Evolutionary conservation across 2,113 vertebrate genomes (phyloP).

Genomic region (Diadophis punctatus): DNA sequence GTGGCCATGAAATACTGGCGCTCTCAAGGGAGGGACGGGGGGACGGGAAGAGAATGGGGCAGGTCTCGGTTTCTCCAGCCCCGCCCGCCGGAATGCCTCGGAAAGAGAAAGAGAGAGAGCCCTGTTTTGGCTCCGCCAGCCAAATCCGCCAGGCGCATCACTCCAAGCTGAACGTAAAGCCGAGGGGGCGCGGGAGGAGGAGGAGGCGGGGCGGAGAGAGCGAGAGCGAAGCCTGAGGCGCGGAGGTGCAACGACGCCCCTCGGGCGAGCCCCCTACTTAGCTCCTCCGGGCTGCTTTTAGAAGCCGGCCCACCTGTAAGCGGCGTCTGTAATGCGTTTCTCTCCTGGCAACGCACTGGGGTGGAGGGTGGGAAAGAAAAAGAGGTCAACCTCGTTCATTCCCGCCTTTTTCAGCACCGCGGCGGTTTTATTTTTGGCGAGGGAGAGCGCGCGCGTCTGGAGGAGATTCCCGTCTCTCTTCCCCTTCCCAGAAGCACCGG

Average conservation of each 20-base stretch:
- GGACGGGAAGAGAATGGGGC: background rate
- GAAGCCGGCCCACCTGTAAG: conserved; percentile 8
- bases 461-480: background rate
- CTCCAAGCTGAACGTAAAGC: background rate
- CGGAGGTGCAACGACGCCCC: background rate
- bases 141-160: background rate
- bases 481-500: background rate
- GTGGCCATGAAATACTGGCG: background rate
- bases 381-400: background rate
- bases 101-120: background rate
- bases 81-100: background rate
- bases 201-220: background rate
- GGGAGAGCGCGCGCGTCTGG: background rate
- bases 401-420: background rate
- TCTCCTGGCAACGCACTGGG: background rate
- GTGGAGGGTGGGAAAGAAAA: background rate
- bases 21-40: background rate
- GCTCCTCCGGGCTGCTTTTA: background rate
- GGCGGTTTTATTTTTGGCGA: background rate
- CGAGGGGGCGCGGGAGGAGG: background rate
- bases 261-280: background rate
- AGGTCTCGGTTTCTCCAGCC: background rate
- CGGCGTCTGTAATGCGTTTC: background rate
- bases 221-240: background rate
- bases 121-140: background rate